Evolutionary conservation across 2,888 invertebrate species (phyloP).

Genomic region (Malthinus flaveolus): DNA sequence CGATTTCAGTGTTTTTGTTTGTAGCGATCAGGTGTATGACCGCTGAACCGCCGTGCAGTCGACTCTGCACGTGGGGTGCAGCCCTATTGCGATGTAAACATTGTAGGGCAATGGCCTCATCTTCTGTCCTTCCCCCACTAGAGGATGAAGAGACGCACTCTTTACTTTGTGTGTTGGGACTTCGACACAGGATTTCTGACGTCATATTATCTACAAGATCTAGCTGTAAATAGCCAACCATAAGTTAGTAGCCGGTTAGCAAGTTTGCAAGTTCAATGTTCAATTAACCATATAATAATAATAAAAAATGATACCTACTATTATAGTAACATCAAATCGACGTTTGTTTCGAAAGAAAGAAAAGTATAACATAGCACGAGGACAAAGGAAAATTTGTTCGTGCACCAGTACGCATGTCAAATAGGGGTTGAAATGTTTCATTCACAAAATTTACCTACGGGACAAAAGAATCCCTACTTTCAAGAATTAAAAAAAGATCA

Average conservation of each 20-base stretch:
- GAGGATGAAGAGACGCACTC: slow-evolving; percentile 15
- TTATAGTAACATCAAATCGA: too few species aligned
- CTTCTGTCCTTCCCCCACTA: slow-evolving; percentile 15
- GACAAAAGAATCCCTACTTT: too few species aligned
- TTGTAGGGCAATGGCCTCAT: slow-evolving; percentile 48
- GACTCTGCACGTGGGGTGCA: slow-evolving; percentile 36
- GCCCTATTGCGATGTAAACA: slow-evolving; percentile 53
- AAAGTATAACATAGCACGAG: too few species aligned
- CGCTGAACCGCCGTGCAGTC: slow-evolving; percentile 17
- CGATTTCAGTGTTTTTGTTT: slow-evolving; percentile 17
- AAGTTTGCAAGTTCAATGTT: too few species aligned
- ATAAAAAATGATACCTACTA: too few species aligned
- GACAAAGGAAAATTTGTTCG: too few species aligned
- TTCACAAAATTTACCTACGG: too few species aligned
- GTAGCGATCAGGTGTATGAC: slow-evolving; percentile 28
- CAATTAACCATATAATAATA: slow-evolving; percentile 1
- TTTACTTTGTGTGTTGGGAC: slow-evolving; percentile 22
- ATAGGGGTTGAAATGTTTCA: too few species aligned
- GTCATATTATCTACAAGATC: slow-evolving; percentile 15
- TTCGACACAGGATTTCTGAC: slow-evolving; percentile 22
- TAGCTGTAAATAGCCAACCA: slow-evolving; percentile 9
- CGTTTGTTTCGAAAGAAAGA: too few species aligned
- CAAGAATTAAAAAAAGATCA: too few species aligned
- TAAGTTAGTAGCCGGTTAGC: not conserved
- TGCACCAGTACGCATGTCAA: too few species aligned